Base-by-base conservation (phyloP, 2,888 invertebrate species). In the Agrilus mali region DNA sequence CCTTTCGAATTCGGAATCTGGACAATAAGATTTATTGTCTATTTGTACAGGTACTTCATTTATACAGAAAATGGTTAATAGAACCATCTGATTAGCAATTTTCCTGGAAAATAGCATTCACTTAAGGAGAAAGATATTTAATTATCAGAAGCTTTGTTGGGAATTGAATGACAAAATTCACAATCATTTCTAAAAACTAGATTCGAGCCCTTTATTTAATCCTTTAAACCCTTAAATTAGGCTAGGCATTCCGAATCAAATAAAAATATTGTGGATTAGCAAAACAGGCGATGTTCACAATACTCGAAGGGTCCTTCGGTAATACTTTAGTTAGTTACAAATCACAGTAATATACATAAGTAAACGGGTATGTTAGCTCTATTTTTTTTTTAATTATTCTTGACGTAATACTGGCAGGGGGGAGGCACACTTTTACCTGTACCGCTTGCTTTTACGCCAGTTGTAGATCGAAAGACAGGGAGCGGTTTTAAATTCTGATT, bases 401-500 rank as follows among this genome's bases (percentile, higher is more conserved):
- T 27, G 27, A 27, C 27, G 27, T 27, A 10, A 27, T 27, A 27
- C 27, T 27, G 27, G 15, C 27, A 32, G 33, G 39, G 44, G 36
- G 43, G 52, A 53, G 48, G 17, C 54, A 55, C 56, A 54, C 54
- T 42, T 43, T 57, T 55, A 54, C 55, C 55, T 57, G 52, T 34
- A 46, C 44, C 46, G 42, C 49, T 50, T 45, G 41, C 42, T 40
- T 42, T 44, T 39, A 43, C 42, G 42, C 41, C 37, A 42, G 33
- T 34, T 45, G 43, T 38, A 20, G 42, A 48, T 38, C 46, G 45
- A 45, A 40, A 33, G 41, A 47, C 48, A 43, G 51, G 50, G 31
- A 51, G 50, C 50, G 54, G 55, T 43, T 39, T 48, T 46, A 54
- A 41, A 53, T 59, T 58, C 53, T 60, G 60, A 67, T 77, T 79